Conservation (phyloP, 2,888 invertebrate genomes). For the Mimas tiliae region DNA sequence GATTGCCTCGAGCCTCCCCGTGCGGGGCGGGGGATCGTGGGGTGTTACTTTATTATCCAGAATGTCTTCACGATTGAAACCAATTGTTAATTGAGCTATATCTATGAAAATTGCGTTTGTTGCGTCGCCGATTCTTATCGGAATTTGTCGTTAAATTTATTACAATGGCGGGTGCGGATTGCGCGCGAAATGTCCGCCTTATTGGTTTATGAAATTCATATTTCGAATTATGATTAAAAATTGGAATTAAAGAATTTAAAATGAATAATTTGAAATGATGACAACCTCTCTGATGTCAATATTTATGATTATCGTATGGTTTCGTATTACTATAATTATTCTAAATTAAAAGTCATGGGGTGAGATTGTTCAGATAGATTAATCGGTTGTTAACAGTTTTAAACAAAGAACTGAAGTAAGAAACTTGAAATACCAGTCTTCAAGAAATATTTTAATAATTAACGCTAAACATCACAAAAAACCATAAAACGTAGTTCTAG, state of each 20-base stretch:
- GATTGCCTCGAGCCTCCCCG: conserved; percentile 73
- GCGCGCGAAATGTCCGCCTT: conserved; percentile 59
- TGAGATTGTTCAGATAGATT: neutral
- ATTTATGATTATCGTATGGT: no score
- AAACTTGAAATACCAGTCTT: neutral
- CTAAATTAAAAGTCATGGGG: neutral
- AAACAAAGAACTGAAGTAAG: neutral
- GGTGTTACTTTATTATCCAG: conserved; percentile 79
- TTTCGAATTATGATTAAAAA: conserved; percentile 43
- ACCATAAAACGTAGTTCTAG: neutral
- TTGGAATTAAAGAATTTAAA: conserved; percentile 34
- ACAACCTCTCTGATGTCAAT: no score
- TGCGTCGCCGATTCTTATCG: conserved; percentile 79
- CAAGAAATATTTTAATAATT: neutral
- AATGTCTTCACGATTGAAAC: conserved; percentile 84
- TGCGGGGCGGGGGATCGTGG: conserved; percentile 48
- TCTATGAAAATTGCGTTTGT: conserved; percentile 82
- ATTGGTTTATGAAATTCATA: conserved; percentile 57
- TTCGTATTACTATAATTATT: no score
- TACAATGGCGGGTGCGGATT: conserved; percentile 64
- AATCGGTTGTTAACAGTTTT: neutral
- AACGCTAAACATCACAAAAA: neutral
- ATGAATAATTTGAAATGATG: no score
- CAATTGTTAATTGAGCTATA: conserved; percentile 85
- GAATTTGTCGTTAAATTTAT: conserved; percentile 81